Conservation (phyloP, 2,797 vertebrate species). For the Chlorospingus flavigularis region DNA sequence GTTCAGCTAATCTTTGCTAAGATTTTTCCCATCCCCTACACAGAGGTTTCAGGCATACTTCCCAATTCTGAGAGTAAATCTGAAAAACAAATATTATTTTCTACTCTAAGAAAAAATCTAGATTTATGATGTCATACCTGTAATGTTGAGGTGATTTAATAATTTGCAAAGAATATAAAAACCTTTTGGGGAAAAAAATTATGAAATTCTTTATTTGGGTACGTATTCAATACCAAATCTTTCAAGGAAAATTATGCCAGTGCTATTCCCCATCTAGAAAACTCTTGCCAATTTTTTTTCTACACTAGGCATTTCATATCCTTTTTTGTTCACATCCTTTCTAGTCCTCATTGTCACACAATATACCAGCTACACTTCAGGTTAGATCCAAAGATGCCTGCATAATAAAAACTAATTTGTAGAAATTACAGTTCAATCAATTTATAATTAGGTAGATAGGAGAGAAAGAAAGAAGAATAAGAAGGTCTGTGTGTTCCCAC, state of each 20-base stretch:
- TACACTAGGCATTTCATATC: not conserved
- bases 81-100: not conserved
- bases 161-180: not conserved
- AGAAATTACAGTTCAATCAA: not conserved
- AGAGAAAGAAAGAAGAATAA: not conserved
- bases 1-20: not conserved
- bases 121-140: not conserved
- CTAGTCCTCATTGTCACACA: not conserved
- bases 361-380: not conserved
- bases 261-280: not conserved
- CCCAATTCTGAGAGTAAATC: not conserved
- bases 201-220: not conserved
- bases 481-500: not conserved
- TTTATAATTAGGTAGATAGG: not conserved
- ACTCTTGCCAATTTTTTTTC: not conserved
- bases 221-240: not conserved
- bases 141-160: not conserved
- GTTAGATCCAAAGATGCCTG: not conserved
- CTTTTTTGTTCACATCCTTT: not conserved
- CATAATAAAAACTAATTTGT: not conserved
- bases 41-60: not conserved
- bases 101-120: not conserved
- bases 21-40: not conserved
- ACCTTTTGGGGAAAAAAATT: not conserved
- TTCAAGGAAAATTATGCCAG: not conserved